Evolutionary conservation across 2,113 vertebrate genomes (phyloP), one percentile per base, ranked within the genome.

Genomic region (Bolborhynchus lineola): DNA sequence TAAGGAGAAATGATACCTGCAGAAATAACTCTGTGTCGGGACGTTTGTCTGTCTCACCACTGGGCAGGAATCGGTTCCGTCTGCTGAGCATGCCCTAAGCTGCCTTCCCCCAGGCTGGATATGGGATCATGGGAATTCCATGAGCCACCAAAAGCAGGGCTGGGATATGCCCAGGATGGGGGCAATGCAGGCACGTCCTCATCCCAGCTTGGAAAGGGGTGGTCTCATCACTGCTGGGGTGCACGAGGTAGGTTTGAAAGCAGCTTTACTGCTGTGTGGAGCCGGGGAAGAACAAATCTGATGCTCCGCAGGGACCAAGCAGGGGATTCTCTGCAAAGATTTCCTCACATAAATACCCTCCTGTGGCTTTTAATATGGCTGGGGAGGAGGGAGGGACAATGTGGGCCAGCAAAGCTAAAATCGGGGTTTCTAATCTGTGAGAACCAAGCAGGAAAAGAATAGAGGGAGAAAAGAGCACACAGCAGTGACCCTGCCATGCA

Each of bases 401-500:
- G 68, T 59, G 86, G 82, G 42, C 80, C 37, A 67, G 76, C 53
- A 86, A 60, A 92, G 11, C 29, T 69, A 50, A 84, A 90, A 68
- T 16, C 41, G 49, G 62, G 2, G 49, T 85, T 91, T 91, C 41
- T 86, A 69, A 65, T 69, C 65, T 76, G 62, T 62, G 49, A 65
- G 91, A 91, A 89, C n/a, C 37, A 85, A 72, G 70, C 53, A 74
- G n/a, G 53, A 29, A 59, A 82, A 75, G 47, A 76, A 44, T 2
- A 53, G 68, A 89, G n/a, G 21, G 60, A 91, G 44, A 74, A 69
- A 76, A 89, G 81, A 89, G 44, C 57, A 46, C 91, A 37, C 23
- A 39, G 55, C 15, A 62, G 47, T 77, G 80, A 77, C 67, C 67
- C 60, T 0, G 0, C 35, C 0, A 0, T 8, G 47, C 10, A 18